phyloP scores from a whole-genome alignment of 2,888 invertebrate genomes.

The Chaetogeoica ovagalla region DNA sequence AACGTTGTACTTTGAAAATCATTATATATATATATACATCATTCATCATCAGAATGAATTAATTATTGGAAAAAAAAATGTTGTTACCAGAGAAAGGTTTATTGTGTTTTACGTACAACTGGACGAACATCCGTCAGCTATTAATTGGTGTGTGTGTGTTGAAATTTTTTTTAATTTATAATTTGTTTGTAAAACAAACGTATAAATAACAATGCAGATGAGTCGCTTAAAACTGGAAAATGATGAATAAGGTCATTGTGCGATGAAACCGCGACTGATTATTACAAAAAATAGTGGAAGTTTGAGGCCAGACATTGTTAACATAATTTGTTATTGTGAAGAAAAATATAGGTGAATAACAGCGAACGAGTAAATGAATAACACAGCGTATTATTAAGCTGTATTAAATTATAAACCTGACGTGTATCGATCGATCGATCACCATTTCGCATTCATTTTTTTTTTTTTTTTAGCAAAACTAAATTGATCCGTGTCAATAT shows the following conservation, averaged over 20 bases:
- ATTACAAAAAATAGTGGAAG: slow-evolving; percentile 8
- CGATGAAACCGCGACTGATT: slow-evolving; percentile 17
- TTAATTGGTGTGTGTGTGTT: slow-evolving; percentile 15
- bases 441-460: no score
- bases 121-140: neutral
- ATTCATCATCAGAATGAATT: neutral
- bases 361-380: neutral
- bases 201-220: slow-evolving; percentile 35
- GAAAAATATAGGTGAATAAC: slow-evolving; percentile 21
- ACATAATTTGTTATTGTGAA: slow-evolving; percentile 36
- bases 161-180: slow-evolving; percentile 20
- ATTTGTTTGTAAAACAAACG: slow-evolving; percentile 19
- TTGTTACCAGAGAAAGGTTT: slow-evolving; percentile 30
- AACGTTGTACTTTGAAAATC: no score
- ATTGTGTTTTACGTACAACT: slow-evolving; percentile 21
- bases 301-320: slow-evolving; percentile 31
- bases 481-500: no score
- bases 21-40: no score
- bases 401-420: neutral
- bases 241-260: slow-evolving; percentile 31
- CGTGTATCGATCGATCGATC: no score
- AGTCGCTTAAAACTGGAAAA: slow-evolving; percentile 19
- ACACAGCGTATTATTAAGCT: neutral
- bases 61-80: slow-evolving; percentile 15
- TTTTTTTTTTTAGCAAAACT: no score